Percentiles rank a stretch among this genome's conserved stretches.
Evolutionary conservation across 2,113 vertebrate species (phyloP).

Genomic region (Grallaria varia): DNA sequence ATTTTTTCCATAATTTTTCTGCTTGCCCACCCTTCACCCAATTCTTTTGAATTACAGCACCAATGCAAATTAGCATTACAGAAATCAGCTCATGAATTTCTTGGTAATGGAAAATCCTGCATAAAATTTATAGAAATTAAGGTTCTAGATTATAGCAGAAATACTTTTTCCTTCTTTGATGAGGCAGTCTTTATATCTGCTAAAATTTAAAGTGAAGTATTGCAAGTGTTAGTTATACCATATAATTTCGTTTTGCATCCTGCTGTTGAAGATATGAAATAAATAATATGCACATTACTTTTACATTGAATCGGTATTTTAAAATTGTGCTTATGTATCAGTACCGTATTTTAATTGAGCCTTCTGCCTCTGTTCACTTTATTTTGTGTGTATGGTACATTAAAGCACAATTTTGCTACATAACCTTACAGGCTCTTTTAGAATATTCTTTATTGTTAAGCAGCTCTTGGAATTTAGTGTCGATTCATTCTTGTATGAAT

Average conservation of each 20-base stretch:
- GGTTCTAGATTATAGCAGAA: background rate
- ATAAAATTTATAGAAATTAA: background rate
- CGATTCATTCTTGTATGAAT: background rate
- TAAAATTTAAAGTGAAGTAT: background rate
- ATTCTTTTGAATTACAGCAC: background rate
- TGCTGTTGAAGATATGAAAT: background rate
- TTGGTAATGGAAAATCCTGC: background rate
- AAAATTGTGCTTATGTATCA: background rate
- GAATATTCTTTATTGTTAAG: background rate
- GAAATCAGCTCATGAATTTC: background rate
- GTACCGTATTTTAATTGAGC: background rate
- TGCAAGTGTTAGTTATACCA: background rate
- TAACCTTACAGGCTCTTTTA: background rate
- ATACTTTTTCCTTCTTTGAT: background rate
- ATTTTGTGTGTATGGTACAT: background rate
- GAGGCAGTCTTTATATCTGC: background rate
- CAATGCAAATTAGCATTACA: background rate
- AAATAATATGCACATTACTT: background rate
- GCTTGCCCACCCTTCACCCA: fast-evolving
- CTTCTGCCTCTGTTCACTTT: background rate
- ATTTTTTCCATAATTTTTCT: background rate
- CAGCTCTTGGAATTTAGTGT: background rate
- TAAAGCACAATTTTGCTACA: background rate
- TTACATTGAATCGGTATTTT: background rate
- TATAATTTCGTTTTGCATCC: background rate